phyloP scores from a whole-genome alignment of 2,888 invertebrate species.

The Plagiodera versicolora region DNA sequence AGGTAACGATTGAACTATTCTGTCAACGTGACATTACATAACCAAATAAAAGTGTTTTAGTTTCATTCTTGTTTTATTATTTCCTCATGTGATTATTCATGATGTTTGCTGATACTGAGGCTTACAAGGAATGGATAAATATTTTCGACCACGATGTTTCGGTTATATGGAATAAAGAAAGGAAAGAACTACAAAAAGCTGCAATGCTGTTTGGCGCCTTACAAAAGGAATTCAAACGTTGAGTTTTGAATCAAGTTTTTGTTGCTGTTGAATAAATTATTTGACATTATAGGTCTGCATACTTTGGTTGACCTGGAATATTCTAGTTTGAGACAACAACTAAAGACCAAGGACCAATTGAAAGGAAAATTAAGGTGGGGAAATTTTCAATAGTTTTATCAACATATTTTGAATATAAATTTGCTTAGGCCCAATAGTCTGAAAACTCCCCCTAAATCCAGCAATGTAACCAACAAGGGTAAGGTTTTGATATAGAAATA shows the following conservation, averaged over 20 bases:
- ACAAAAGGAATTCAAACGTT: slow-evolving; percentile 37
- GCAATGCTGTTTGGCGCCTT: slow-evolving; percentile 35
- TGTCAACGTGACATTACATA: no score
- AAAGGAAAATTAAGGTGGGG: slow-evolving; percentile 13
- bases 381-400: background rate
- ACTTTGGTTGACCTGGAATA: slow-evolving; percentile 21
- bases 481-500: background rate
- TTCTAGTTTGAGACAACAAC: slow-evolving; percentile 19
- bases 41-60: background rate
- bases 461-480: slow-evolving; percentile 15
- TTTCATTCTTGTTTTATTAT: background rate
- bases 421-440: slow-evolving; percentile 4
- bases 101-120: slow-evolving; percentile 9
- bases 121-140: slow-evolving; percentile 35
- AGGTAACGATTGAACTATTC: no score
- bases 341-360: slow-evolving; percentile 22
- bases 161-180: slow-evolving; percentile 33
- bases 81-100: background rate
- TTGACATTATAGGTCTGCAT: slow-evolving; percentile 22
- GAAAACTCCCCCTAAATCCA: slow-evolving; percentile 12
- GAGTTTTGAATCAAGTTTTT: background rate
- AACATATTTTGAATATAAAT: background rate
- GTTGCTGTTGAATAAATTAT: background rate
- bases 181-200: slow-evolving; percentile 30
- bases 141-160: slow-evolving; percentile 35